phyloP scores from a whole-genome alignment of 2,888 invertebrate genomes.

The Eupeodes luniger region DNA sequence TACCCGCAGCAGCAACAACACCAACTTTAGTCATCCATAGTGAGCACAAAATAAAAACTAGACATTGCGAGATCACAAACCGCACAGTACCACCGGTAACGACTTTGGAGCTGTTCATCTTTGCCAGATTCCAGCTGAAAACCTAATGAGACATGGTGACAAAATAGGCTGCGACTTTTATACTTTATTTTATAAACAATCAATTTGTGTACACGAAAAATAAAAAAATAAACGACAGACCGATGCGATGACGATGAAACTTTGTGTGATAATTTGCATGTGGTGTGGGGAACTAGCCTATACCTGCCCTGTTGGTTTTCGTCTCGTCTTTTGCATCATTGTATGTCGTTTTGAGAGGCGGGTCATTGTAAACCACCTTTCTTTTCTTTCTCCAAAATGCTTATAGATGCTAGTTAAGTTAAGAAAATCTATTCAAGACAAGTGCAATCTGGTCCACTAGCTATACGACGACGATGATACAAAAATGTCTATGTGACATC shows the following conservation, averaged over 20 bases:
- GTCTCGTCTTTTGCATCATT: constrained; percentile 34
- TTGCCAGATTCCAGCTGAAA: constrained; percentile 83
- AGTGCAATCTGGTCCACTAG: constrained; percentile 4
- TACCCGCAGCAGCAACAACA: constrained; percentile 72
- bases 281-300: constrained; percentile 58
- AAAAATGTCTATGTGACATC: not conserved
- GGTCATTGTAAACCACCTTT: constrained; percentile 46
- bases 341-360: constrained; percentile 37
- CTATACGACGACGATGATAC: not conserved
- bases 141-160: constrained; percentile 84
- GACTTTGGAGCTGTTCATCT: constrained; percentile 80
- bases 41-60: constrained; percentile 50
- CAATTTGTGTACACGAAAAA: constrained; percentile 48
- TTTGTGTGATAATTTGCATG: constrained; percentile 58
- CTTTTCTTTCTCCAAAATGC: constrained; percentile 63
- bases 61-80: constrained; percentile 43
- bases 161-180: constrained; percentile 83
- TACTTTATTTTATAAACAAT: constrained; percentile 78
- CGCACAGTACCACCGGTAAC: constrained; percentile 53
- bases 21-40: constrained; percentile 54
- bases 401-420: not conserved
- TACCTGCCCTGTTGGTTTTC: constrained; percentile 32
- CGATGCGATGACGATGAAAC: not conserved
- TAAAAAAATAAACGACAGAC: not conserved
- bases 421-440: not conserved